These are phyloP conservation scores for Tonatia bakeri DNA, from an alignment of 2,113 vertebrate species.

Conservation along the genomic window DNA sequence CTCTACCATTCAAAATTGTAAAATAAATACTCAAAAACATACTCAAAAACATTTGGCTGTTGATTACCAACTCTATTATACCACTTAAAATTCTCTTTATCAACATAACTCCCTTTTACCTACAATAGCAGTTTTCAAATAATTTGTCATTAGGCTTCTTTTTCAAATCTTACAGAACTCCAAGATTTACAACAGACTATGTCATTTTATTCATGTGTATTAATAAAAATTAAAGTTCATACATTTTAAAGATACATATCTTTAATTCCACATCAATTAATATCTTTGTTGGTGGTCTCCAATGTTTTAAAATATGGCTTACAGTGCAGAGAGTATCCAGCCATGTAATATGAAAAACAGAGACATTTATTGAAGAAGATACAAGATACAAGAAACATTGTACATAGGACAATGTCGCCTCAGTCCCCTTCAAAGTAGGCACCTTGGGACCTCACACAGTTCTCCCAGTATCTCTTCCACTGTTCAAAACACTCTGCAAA, in stretches of 20 bases:
- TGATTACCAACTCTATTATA: neutral
- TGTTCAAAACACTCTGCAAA: too few species aligned
- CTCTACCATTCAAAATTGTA: neutral
- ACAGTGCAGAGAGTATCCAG: neutral
- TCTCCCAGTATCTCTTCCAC: too few species aligned
- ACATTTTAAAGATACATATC: neutral
- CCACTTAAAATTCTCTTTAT: neutral
- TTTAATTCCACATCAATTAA: neutral
- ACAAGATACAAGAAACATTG: too few species aligned
- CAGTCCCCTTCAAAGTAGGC: too few species aligned
- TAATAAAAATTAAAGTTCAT: neutral
- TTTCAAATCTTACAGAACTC: neutral
- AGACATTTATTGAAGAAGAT: too few species aligned
- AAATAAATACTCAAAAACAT: neutral
- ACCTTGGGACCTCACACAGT: too few species aligned
- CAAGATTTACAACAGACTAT: neutral
- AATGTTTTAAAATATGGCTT: neutral
- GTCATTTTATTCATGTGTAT: neutral
- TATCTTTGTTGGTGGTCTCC: neutral
- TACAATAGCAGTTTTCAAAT: neutral
- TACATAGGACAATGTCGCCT: too few species aligned
- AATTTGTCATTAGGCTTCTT: neutral
- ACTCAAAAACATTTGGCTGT: neutral
- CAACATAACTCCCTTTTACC: neutral
- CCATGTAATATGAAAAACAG: too few species aligned